phyloP scores from a whole-genome alignment of 2,888 invertebrate species.

The Platycheirus rosarum region DNA sequence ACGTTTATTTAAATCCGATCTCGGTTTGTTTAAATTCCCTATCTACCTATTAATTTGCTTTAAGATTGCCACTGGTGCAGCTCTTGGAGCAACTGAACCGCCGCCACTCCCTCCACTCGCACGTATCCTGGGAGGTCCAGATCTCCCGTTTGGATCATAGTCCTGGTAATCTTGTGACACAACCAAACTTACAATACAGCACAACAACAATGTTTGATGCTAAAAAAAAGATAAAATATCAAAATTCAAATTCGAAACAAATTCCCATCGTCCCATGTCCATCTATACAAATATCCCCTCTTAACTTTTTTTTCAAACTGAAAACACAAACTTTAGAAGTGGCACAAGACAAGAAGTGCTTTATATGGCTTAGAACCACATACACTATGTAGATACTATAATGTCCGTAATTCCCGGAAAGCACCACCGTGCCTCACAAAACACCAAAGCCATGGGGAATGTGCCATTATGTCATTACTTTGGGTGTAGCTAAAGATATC shows the following conservation, averaged over 20 bases:
- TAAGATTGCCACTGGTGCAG: conserved; percentile 89
- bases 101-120: conserved; percentile 75
- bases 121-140: conserved; percentile 80
- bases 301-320: not conserved
- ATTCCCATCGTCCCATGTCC: not conserved
- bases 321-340: conserved; percentile 38
- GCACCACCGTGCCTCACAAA: not conserved
- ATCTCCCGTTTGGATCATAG: conserved; percentile 79
- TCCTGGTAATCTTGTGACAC: conserved; percentile 82
- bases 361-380: conserved; percentile 24
- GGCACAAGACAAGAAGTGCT: conserved; percentile 7
- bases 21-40: not conserved
- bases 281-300: conserved; percentile 18
- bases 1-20: not conserved
- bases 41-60: conserved; percentile 93
- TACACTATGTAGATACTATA: conserved; percentile 6
- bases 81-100: conserved; percentile 76
- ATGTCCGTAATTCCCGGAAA: not conserved
- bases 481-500: conserved; percentile 21
- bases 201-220: conserved; percentile 77
- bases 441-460: conserved; percentile 24
- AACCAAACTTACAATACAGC: conserved; percentile 77
- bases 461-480: conserved; percentile 48
- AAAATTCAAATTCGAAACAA: not conserved
- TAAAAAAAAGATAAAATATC: conserved; percentile 70